Evolutionary conservation across 1,140 invertebrate genomes (phyloP).

Genomic region (Ceratosolen fusciceps): DNA sequence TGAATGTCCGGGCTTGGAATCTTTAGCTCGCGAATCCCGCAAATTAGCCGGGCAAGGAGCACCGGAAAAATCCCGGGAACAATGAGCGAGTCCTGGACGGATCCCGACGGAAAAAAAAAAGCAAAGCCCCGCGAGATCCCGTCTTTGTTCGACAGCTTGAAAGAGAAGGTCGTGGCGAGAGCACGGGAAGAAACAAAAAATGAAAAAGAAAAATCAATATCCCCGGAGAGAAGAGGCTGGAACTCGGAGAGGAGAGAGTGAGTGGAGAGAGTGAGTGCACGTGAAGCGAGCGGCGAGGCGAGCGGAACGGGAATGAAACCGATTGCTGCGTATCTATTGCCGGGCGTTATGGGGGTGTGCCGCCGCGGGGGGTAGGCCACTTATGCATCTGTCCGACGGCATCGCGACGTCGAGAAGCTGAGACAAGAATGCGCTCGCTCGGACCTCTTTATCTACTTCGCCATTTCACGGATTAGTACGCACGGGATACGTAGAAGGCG

Average conservation of each 20-base stretch:
- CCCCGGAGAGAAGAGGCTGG: not conserved
- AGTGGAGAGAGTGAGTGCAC: constrained; percentile 6
- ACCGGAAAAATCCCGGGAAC: not conserved
- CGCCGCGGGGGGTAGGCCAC: constrained; percentile 60
- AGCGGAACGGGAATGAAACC: constrained; percentile 32
- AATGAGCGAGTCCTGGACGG: not conserved
- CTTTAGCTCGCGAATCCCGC: not conserved
- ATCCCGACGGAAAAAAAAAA: constrained; percentile 35
- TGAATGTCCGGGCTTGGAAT: not conserved
- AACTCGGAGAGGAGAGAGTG: too few species aligned
- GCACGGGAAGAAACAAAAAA: not conserved
- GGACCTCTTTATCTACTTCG: constrained; percentile 17
- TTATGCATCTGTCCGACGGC: constrained; percentile 68
- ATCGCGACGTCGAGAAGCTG: not conserved
- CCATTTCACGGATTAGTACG: constrained; percentile 51
- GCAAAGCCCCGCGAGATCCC: constrained; percentile 8
- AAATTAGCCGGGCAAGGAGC: not conserved
- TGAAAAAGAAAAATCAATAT: constrained; percentile 15
- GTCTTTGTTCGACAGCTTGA: constrained; percentile 2
- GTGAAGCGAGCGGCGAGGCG: too few species aligned
- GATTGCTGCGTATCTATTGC: constrained; percentile 5
- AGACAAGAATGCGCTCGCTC: constrained; percentile 6
- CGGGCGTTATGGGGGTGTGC: constrained; percentile 54
- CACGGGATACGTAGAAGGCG: not conserved
- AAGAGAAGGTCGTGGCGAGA: not conserved